Evolutionary conservation across 2,888 invertebrate genomes (phyloP).

Genomic region (Tortricodes alternella): DNA sequence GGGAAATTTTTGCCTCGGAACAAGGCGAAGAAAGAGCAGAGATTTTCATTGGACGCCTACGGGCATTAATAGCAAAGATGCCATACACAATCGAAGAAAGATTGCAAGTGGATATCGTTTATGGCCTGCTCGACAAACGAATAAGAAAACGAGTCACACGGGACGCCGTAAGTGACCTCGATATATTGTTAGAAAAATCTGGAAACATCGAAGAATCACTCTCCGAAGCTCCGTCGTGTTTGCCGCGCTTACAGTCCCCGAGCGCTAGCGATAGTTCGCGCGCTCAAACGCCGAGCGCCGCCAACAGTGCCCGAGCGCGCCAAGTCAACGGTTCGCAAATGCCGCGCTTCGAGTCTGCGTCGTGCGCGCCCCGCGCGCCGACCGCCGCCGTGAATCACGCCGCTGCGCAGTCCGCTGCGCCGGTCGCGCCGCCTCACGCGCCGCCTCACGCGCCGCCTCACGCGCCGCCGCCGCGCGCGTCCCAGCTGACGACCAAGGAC

Average conservation of each 20-base stretch:
- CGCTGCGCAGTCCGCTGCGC: too few species aligned
- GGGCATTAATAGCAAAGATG: neutral
- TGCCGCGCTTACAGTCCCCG: neutral
- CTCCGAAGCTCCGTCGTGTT: neutral
- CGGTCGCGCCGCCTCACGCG: neutral
- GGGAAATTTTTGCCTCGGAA: conserved; percentile 27
- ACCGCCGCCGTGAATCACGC: too few species aligned
- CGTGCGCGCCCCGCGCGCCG: too few species aligned
- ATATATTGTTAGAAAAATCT: neutral
- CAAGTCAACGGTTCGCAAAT: too few species aligned
- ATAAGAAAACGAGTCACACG: neutral
- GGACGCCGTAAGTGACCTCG: neutral
- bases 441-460: neutral
- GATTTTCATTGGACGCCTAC: neutral
- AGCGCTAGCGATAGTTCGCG: neutral
- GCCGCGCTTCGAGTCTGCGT: too few species aligned
- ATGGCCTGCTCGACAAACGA: too few species aligned
- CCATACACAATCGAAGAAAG: neutral
- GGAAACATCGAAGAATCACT: neutral
- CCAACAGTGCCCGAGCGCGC: too few species aligned
- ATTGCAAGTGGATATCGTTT: neutral
- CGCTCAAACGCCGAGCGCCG: neutral
- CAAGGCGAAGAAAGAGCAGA: neutral
- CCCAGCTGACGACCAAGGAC: too few species aligned
- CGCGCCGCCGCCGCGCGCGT: neutral